Base-by-base conservation (phyloP, 2,113 vertebrate species). In the Gracilinanus agilis region DNA sequence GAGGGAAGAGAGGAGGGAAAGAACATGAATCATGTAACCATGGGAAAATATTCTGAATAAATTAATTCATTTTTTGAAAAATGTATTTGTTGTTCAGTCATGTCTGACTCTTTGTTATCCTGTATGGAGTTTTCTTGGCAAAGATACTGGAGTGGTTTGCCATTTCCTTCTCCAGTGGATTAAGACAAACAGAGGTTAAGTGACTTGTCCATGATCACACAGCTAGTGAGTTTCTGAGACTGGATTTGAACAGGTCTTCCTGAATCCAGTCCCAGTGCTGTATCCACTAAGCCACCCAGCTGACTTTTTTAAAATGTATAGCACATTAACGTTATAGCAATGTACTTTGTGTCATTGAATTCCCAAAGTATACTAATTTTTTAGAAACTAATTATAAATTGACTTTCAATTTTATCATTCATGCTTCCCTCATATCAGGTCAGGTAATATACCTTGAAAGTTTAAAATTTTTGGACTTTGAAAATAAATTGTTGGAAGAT, bases 261-360 rank as follows among this genome's bases (percentile, higher is more conserved):
- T 58, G 25, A 27, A 0, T 58, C 9, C 27, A 25, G 25, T 24
- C 10, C 56, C 25, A 27, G 58, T 11, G 13, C 29, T 67, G 11
- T 67, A 67, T 34, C 27, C 58, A 34, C 58, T 29, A 29, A 34
- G 29, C 3, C 27, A 67, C 12, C 58, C 13, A 29, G 29, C 11
- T 34, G 3, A 3, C 49, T 49, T 49, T 49, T 49, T 49, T 3
- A 49, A 49, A 49, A 49, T 49, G 49, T 49, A 49, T 49, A 49
- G 49, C 49, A 49, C 49, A 49, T 49, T 49, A 49, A 49, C 5
- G 99, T 98, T 98, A 99, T 99, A 99, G 99, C 99, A 99, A 98
- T 99, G 99, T 99, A 98, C 98, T 96, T 99, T 99, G 99, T 99
- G 99, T 99, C 99, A 99, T 98, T 98, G 98, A 99, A 98, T 98